Base-by-base conservation (phyloP, 2,888 invertebrate species). In the Achlya flavicornis region DNA sequence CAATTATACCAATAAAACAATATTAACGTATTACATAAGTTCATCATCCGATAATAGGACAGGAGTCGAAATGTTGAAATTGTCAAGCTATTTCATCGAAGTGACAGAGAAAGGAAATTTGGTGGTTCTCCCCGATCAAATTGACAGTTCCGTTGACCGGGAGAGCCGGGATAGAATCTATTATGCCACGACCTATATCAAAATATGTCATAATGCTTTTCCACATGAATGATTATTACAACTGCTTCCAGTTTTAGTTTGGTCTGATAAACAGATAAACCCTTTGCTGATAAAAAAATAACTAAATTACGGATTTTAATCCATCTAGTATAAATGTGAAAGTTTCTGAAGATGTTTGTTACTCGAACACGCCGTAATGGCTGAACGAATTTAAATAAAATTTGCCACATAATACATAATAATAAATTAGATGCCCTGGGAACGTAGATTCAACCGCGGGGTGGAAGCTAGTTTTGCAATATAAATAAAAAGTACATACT, bases 131-230 rank as follows among this genome's bases (percentile, higher is more conserved):
- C 53, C 83, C 79, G 85, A 88, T 85, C 83, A 89, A 89, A 89
- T 90, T 89, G 90, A 90, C 89, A 88, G 87, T 84, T 87, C 84
- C 86, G 87, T 81, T 85, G 87, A 84, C 86, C 85, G 85, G 74
- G 77, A 74, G 79, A 75, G 76, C 69, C 77, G 77, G 80, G 74
- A 74, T 75, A 77, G 81, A 90, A 87, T 87, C 85, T 86, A 85
- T 90, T 87, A 85, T 83, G 82, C 75, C 75, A 63, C 79, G 86
- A 90, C 90, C 92, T 91, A 83, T 86, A 87, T 92, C 92, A 92
- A 76, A 76, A 74, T 80, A 76, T 72, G 84, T 84, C 84, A 87
- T 87, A 88, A 88, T 85, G 85, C 78, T 79, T 81, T 81, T 78
- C 80, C 78, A 86, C 84, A 84, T 77, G 80, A 83, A 83, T 83